Percentiles rank a stretch among this genome's conserved stretches.
Evolutionary conservation across 2,113 vertebrate genomes (phyloP).

Genomic region (Tachuris rubrigastra): DNA sequence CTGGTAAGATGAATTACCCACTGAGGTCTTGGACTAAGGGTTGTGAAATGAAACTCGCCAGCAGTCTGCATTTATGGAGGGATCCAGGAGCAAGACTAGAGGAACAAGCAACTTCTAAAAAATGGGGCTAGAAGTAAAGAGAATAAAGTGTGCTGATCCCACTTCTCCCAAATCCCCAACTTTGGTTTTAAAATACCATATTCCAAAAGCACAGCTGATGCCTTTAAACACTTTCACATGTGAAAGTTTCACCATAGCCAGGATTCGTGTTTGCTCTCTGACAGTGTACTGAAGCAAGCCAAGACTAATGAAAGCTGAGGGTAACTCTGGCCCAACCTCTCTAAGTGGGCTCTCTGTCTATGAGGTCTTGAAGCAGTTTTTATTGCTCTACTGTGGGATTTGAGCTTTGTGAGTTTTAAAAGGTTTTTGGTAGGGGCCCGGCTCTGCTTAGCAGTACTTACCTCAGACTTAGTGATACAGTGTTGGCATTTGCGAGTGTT

Average conservation of each 20-base stretch:
- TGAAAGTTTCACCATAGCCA: background rate
- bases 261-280: background rate
- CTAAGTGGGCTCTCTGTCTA: background rate
- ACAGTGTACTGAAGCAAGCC: background rate
- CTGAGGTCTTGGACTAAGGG: background rate
- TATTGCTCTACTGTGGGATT: conserved; percentile 8
- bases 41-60: background rate
- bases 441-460: background rate
- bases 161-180: background rate
- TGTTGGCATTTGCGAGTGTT: background rate
- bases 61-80: background rate
- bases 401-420: conserved; percentile 11
- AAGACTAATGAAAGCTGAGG: background rate
- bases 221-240: conserved; percentile 16
- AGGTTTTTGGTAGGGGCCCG: background rate
- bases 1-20: background rate
- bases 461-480: background rate
- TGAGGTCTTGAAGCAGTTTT: conserved; percentile 11
- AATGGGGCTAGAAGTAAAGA: background rate
- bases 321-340: background rate
- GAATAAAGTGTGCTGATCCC: background rate
- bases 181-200: background rate
- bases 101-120: background rate
- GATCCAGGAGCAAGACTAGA: background rate
- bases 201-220: background rate